Evolutionary conservation across 37 sponge, comb jelly and placozoan genomes (phyloP), one percentile per base, ranked within the genome.

Genomic region (Ephydatia muelleri): DNA sequence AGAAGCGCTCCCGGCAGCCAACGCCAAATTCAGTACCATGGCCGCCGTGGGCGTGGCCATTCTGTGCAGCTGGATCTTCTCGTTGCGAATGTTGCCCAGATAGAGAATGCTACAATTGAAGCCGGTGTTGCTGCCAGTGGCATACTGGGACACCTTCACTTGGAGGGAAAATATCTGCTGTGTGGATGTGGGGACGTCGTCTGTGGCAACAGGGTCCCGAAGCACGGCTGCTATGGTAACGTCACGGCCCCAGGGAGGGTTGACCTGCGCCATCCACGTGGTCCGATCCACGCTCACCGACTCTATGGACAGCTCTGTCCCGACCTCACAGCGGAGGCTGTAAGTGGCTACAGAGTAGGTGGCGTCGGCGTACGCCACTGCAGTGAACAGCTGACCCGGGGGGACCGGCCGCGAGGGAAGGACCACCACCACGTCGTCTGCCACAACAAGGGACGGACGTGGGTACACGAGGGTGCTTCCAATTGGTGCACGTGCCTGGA

Each of bases 41-140:
- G 83, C 66, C 6, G 65, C 68, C 8, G 57, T 30, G 25, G 83
- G 94, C 23, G 90, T 86, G 4, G 68, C 68, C 8, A 32, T n/a
- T 31, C 84, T 84, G 35, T 73, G 75, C 1, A 82, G 90, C 40
- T 80, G 85, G 13, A 94, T n/a, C 83, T 88, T 85, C 65, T 88
- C 94, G 77, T 91, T 84, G 19, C 57, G 73, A 16, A 94, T 79
- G 72, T 91, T 87, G 40, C 89, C 82, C 29, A 94, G 76, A 65
- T 87, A 85, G 21, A 38, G 38, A 11, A 86, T 83, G 19, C 76
- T 85, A 64, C 92, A 91, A 38, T 48, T 85, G 79, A 94, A 22
- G 33, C 40, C 85, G 0, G 23, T 26, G 29, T 48, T 25, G 14
- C 38, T 76, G 30, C 38, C 75, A 25, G 67, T 27, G 0, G 91